Evolutionary conservation across 2,888 invertebrate species (phyloP).

Genomic region (Ichneumoninae sp.): DNA sequence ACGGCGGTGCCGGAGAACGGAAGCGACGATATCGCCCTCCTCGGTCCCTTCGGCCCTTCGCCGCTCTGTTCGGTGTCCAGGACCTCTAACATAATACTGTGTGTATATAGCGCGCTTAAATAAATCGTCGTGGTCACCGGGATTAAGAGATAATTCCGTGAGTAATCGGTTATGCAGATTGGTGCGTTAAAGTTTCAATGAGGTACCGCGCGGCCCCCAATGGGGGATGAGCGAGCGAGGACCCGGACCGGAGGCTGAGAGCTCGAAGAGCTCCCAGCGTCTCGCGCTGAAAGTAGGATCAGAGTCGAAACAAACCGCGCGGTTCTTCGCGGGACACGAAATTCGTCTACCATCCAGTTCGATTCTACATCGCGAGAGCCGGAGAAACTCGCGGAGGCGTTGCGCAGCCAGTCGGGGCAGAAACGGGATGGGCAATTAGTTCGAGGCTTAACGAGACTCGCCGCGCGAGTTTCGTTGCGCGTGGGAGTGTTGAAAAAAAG

Average conservation of each 20-base stretch:
- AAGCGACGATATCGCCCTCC: slow-evolving; percentile 21
- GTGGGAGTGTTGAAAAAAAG: slow-evolving; percentile 49
- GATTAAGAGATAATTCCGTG: slow-evolving; percentile 71
- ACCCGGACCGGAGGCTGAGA: background rate
- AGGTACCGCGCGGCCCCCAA: slow-evolving; percentile 36
- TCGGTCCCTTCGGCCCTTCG: slow-evolving; percentile 27
- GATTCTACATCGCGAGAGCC: slow-evolving; percentile 29
- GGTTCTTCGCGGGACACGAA: slow-evolving; percentile 10
- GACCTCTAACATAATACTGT: slow-evolving; percentile 40
- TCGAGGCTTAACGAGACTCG: slow-evolving; percentile 57
- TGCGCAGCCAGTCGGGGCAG: slow-evolving; percentile 20
- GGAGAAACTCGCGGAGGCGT: slow-evolving; percentile 47
- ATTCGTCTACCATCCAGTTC: slow-evolving; percentile 49
- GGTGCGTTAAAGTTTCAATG: slow-evolving; percentile 73
- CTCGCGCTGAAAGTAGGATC: slow-evolving; percentile 12
- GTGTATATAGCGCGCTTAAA: slow-evolving; percentile 36
- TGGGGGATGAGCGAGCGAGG: slow-evolving; percentile 20
- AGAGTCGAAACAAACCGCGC: slow-evolving; percentile 9
- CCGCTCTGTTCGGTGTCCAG: background rate
- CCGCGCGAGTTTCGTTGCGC: slow-evolving; percentile 23
- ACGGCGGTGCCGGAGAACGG: background rate
- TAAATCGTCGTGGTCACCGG: slow-evolving; percentile 59
- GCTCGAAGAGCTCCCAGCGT: slow-evolving; percentile 6
- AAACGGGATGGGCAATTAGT: slow-evolving; percentile 58
- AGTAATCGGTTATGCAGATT: slow-evolving; percentile 76